Evolutionary conservation across 2,797 vertebrate genomes (phyloP).

Genomic region (Hydrocynus forskahlii): DNA sequence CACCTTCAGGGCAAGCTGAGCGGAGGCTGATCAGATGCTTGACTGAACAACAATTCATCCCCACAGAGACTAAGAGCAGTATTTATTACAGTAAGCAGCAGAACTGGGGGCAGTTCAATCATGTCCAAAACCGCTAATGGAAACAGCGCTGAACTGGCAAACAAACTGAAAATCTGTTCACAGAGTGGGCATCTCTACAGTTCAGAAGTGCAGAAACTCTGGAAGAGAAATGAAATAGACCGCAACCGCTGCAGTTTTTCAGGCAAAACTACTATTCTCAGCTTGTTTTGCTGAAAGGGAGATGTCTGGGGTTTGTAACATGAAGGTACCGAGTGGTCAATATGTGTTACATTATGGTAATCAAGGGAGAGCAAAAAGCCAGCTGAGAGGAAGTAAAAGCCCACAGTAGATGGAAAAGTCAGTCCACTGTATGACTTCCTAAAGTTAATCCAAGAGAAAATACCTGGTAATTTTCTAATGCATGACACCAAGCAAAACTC

Average conservation of each 20-base stretch:
- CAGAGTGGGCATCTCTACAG: slow-evolving; percentile 38
- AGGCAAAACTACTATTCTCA: slow-evolving; percentile 23
- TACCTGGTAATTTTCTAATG: neutral
- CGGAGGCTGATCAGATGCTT: slow-evolving; percentile 36
- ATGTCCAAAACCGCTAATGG: slow-evolving; percentile 52
- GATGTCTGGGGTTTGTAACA: slow-evolving; percentile 20
- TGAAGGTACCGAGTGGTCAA: slow-evolving; percentile 6
- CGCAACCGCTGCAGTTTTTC: slow-evolving; percentile 8
- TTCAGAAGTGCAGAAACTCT: slow-evolving; percentile 52
- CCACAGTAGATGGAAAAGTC: neutral
- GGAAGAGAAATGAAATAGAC: slow-evolving; percentile 28
- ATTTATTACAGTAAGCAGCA: slow-evolving; percentile 48
- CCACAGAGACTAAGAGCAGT: slow-evolving; percentile 26
- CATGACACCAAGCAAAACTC: neutral
- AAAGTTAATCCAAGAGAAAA: slow-evolving; percentile 5
- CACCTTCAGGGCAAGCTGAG: slow-evolving; percentile 36
- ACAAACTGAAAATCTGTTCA: slow-evolving; percentile 36
- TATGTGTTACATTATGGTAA: slow-evolving; percentile 13
- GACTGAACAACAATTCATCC: slow-evolving; percentile 36
- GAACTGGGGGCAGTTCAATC: slow-evolving; percentile 36
- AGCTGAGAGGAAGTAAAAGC: slow-evolving; percentile 11
- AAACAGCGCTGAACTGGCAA: slow-evolving; percentile 36
- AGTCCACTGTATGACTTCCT: neutral
- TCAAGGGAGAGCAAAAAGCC: slow-evolving; percentile 22
- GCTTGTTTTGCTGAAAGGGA: slow-evolving; percentile 35